A percentile compares a stretch with the other conserved stretches of the same genome.
phyloP scores from a whole-genome alignment of 1,140 invertebrate genomes.

The Drosophila pectinifera region DNA sequence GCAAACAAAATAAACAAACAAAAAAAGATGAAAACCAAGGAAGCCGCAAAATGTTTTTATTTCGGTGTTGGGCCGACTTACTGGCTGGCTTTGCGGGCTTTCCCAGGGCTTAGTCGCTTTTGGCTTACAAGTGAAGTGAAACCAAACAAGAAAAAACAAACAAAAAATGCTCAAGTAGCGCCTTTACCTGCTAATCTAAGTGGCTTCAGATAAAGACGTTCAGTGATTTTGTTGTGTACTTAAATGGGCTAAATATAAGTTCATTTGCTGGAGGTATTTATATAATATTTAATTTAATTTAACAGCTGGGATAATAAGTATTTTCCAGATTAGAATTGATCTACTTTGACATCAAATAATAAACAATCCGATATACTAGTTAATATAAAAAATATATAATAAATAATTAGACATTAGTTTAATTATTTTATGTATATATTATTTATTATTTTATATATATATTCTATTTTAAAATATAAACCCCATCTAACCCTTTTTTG shows the following conservation, averaged over 20 bases:
- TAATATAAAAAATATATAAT: too few species aligned
- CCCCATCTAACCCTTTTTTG: too few species aligned
- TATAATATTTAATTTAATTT: too few species aligned
- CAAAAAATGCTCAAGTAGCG: background rate
- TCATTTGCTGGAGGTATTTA: too few species aligned
- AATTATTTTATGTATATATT: too few species aligned
- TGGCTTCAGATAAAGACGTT: background rate
- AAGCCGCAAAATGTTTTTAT: slow-evolving; percentile 49
- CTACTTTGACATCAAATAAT: too few species aligned
- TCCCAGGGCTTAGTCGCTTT: slow-evolving; percentile 22
- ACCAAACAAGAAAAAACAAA: background rate
- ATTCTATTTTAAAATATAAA: background rate
- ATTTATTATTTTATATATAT: background rate
- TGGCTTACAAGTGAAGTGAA: slow-evolving; percentile 22
- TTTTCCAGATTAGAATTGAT: too few species aligned
- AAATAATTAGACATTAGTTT: too few species aligned
- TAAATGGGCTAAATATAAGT: background rate
- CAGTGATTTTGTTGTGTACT: background rate
- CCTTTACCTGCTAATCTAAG: background rate
- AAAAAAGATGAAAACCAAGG: slow-evolving; percentile 36
- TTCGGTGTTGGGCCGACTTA: slow-evolving; percentile 34
- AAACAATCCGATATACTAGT: too few species aligned
- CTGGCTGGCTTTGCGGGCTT: slow-evolving; percentile 25
- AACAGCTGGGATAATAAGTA: too few species aligned
- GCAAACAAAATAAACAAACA: slow-evolving; percentile 28